phyloP scores from a whole-genome alignment of 2,888 invertebrate species.

The Automeris io region DNA sequence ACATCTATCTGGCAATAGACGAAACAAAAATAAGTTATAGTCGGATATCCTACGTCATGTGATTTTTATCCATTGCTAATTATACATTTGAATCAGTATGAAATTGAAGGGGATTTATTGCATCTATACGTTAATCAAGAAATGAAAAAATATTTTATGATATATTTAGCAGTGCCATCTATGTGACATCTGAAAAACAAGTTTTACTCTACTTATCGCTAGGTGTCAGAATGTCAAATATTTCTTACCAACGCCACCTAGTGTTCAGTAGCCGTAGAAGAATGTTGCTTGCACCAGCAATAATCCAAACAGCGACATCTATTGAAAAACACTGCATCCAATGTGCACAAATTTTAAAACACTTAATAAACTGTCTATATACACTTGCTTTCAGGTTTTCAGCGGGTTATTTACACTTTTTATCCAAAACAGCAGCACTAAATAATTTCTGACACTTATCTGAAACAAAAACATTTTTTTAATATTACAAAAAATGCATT shows the following conservation, averaged over 20 bases:
- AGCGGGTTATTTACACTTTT: conserved; percentile 34
- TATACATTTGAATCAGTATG: neutral
- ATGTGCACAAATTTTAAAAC: conserved; percentile 40
- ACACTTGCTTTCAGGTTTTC: conserved; percentile 32
- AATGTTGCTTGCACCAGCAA: conserved; percentile 42
- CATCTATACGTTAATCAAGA: neutral
- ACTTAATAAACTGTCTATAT: neutral
- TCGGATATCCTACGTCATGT: neutral
- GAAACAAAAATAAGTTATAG: neutral
- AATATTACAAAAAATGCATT: neutral
- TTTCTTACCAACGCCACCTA: conserved; percentile 60
- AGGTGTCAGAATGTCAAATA: conserved; percentile 31
- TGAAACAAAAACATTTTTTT: conserved; percentile 47
- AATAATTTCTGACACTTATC: conserved; percentile 46
- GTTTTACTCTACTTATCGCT: conserved; percentile 28
- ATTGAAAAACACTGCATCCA: conserved; percentile 69
- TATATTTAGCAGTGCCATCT: conserved; percentile 36
- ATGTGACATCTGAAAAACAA: conserved; percentile 9
- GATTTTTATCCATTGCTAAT: neutral
- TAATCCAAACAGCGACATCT: conserved; percentile 60
- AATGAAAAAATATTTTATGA: neutral
- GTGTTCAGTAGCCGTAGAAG: conserved; percentile 43
- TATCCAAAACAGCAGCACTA: conserved; percentile 39
- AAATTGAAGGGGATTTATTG: neutral
- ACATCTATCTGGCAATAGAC: neutral